Conservation (phyloP, 2,113 vertebrate genomes). For the Lasiurus cinereus region DNA sequence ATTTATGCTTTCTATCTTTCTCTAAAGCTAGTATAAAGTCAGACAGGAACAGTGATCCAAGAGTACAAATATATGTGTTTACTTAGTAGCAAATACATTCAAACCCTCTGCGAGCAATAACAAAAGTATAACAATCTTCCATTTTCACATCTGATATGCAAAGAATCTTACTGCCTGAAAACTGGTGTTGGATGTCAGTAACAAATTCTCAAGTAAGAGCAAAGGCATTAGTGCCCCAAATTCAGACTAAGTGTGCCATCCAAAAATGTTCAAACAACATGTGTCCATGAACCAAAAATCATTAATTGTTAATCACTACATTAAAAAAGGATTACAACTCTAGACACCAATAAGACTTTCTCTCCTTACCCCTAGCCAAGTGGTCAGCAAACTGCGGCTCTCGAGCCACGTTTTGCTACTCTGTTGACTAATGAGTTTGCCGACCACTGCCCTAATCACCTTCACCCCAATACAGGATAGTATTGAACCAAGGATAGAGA, state of each 20-base stretch:
- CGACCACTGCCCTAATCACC: neutral
- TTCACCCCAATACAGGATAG: rapidly evolving
- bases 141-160: neutral
- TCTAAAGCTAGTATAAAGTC: neutral
- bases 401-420: no score
- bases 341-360: neutral
- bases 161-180: neutral
- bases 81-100: neutral
- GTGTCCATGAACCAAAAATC: neutral
- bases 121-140: neutral
- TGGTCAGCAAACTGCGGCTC: no score
- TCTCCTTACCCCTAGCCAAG: no score
- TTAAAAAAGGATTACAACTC: neutral
- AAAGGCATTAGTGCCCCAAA: neutral
- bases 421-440: no score
- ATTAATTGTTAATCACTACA: neutral
- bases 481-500: neutral
- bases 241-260: neutral
- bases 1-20: neutral
- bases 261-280: neutral
- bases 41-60: neutral
- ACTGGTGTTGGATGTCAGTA: rapidly evolving
- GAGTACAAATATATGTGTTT: neutral
- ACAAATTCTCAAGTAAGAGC: neutral
- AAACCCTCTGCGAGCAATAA: neutral